These are phyloP conservation scores for Nebria salina DNA, from an alignment of 2,888 invertebrate species.

Conservation along the genomic window DNA sequence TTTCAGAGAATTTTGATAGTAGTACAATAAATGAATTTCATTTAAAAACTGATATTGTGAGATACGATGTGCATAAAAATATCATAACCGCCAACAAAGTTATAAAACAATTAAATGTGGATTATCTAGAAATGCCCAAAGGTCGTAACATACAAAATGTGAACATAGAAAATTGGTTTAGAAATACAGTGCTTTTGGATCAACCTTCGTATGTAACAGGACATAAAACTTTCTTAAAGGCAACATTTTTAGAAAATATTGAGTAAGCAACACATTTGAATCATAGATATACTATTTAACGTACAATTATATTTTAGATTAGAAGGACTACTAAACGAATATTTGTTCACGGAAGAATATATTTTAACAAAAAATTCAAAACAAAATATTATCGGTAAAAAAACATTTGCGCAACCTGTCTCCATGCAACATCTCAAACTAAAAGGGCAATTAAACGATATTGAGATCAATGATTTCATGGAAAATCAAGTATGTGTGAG, in stretches of 20 bases:
- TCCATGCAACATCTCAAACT: constrained; percentile 56
- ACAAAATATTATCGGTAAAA: constrained; percentile 61
- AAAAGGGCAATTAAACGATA: constrained; percentile 55
- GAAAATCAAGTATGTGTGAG: constrained; percentile 55
- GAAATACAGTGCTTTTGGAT: constrained; percentile 60
- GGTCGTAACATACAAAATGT: constrained; percentile 61
- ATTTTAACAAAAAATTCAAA: constrained; percentile 58
- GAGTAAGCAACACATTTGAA: constrained; percentile 54
- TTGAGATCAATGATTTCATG: constrained; percentile 54
- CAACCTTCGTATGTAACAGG: constrained; percentile 62
- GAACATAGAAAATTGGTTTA: constrained; percentile 63
- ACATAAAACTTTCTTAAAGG: constrained; percentile 61
- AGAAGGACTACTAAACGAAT: constrained; percentile 57
- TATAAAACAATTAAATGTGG: constrained; percentile 58
- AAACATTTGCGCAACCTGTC: constrained; percentile 53
- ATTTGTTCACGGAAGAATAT: constrained; percentile 56
- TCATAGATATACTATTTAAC: constrained; percentile 48
- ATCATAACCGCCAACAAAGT: constrained; percentile 62
- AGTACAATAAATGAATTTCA: constrained; percentile 65
- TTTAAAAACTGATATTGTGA: constrained; percentile 65
- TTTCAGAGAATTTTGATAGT: constrained; percentile 54
- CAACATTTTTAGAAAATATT: constrained; percentile 59
- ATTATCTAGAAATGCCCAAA: constrained; percentile 57
- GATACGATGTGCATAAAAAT: constrained; percentile 59
- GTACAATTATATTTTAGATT: constrained; percentile 54